These are phyloP conservation scores for Holothuria scabra DNA, from an alignment of 53 echinoderm and acorn worm species.

Conservation along the genomic window DNA sequence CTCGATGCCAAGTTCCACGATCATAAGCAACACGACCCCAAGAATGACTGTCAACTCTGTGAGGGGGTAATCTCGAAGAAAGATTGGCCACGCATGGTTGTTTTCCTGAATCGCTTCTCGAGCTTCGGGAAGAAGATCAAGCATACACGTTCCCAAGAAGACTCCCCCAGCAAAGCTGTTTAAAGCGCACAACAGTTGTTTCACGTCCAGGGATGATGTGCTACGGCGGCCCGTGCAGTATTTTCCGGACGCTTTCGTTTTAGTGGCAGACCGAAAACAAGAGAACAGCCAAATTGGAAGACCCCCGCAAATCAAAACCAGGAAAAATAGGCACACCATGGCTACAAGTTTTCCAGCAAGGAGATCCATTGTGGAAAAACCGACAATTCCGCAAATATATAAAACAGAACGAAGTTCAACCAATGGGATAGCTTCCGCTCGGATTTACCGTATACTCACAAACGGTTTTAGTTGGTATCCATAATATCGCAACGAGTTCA, in stretches of 20 bases:
- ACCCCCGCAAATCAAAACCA: constrained; percentile 6
- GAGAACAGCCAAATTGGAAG: constrained; percentile 5
- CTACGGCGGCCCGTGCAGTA: background rate
- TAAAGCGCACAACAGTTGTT: constrained; percentile 51
- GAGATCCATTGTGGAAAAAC: background rate
- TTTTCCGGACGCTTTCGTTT: background rate
- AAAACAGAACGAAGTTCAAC: no score
- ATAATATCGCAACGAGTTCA: no score
- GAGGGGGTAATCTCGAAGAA: constrained; percentile 35
- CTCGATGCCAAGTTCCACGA: constrained; percentile 40
- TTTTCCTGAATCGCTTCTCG: constrained; percentile 20
- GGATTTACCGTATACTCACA: no score
- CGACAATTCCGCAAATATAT: no score
- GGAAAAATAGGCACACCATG: background rate
- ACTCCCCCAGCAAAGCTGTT: constrained; percentile 76
- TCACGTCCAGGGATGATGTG: background rate
- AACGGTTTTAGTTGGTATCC: no score
- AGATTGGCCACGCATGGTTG: background rate
- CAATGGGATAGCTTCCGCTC: no score
- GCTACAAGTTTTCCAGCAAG: background rate
- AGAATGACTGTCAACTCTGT: constrained; percentile 40
- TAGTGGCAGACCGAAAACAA: background rate
- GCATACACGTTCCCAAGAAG: constrained; percentile 67
- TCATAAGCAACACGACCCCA: constrained; percentile 48
- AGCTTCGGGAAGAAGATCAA: constrained; percentile 67